Percentiles rank a stretch among this genome's conserved stretches.
These are phyloP conservation scores for Lanistes nyassanus DNA, from an alignment of 1,140 invertebrate genomes.

Conservation along the genomic window DNA sequence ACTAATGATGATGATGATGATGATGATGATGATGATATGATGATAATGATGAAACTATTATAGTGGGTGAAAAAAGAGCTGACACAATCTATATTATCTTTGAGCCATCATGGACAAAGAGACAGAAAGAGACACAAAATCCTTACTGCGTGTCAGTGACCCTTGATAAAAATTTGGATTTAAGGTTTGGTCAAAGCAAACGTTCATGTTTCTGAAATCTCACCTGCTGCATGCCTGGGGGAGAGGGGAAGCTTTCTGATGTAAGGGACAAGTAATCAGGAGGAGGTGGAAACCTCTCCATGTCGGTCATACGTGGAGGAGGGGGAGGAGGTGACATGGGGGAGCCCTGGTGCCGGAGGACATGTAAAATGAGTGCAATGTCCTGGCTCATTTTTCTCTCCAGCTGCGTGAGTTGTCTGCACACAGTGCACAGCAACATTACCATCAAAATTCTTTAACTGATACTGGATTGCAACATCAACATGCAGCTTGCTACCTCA, in stretches of 20 bases:
- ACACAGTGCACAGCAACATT: background rate
- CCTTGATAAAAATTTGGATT: too few relatives aligned
- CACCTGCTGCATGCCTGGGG: slow-evolving; percentile 25
- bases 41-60: too few relatives aligned
- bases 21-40: too few relatives aligned
- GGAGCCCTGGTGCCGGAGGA: slow-evolving; percentile 48
- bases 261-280: slow-evolving; percentile 32
- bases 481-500: background rate
- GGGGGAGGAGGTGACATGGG: slow-evolving; percentile 24
- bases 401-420: slow-evolving; percentile 58
- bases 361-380: slow-evolving; percentile 58
- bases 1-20: background rate
- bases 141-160: background rate
- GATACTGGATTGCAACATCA: background rate
- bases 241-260: slow-evolving; percentile 34
- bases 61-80: too few relatives aligned
- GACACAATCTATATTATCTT: too few relatives aligned
- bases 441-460: background rate
- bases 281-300: slow-evolving; percentile 34
- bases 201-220: background rate
- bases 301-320: slow-evolving; percentile 29
- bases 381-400: slow-evolving; percentile 63
- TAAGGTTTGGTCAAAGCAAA: background rate
- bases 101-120: background rate
- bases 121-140: background rate